Base-by-base conservation (phyloP, 2,888 invertebrate genomes). In the Matsumyia berberina region DNA sequence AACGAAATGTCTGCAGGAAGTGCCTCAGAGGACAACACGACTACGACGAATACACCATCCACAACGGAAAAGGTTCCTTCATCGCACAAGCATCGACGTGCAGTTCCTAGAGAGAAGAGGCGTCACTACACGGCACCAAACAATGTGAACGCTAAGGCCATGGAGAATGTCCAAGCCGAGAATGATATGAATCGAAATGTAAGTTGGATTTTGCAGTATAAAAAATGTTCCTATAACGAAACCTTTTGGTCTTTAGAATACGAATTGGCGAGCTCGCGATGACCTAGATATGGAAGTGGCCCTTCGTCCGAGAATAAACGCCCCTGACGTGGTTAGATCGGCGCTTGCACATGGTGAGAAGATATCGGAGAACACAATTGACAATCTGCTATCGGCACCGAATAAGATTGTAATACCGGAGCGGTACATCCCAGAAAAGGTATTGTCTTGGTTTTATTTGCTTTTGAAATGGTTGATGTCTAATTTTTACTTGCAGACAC, bases 331-430 rank as follows among this genome's bases (percentile, higher is more conserved):
- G 46, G 97, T 97, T 3, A 94, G 97, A 46, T 97, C 97, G 0
- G 97, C 97, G 0, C 90, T 97, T 82, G 93, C 93, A 0, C 92
- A 92, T 86, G 90, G 91, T 12, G 93, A 93, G 83, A 92, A 92
- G 86, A 91, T 92, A 74, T 92, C 92, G 1, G 95, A 95, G 89
- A 95, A 94, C 87, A 96, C 97, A 55, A 97, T 98, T 87, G 98
- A 98, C 90, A 95, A 95, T 90, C 93, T 98, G 88, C 92, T 98
- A 35, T 96, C 96, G 57, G 96, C 97, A 12, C 98, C 98, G 11
- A 96, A 96, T 91, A 97, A 97, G 93, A 97, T 98, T 87, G 93
- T 95, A 83, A 98, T 98, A 88, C 98, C 98, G 0, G 97, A 98
- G 92, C 94, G 98, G 87, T 98, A 98, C 89, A 95, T 97, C 88